Percentiles rank a stretch among this genome's conserved stretches.
Conservation (phyloP, 2,888 invertebrate genomes). For the Himalopsyche kuldschensis region DNA sequence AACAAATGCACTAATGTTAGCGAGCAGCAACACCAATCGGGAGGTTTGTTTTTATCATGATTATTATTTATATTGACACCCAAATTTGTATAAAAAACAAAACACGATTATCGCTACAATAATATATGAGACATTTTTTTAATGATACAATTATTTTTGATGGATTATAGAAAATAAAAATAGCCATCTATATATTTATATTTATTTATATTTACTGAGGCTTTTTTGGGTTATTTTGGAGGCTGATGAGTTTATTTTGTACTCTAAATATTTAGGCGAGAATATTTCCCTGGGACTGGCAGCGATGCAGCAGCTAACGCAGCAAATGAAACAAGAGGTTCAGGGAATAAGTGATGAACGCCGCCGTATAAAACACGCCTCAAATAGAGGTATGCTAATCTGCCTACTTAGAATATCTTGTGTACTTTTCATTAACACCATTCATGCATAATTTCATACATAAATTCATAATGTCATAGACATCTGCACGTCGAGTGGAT, state of each 20-base stretch:
- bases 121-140: no score
- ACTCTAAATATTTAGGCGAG: not conserved
- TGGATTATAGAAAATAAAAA: no score
- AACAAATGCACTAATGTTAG: slow-evolving; percentile 36
- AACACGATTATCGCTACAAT: no score
- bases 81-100: no score
- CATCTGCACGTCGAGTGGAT: slow-evolving; percentile 30
- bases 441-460: not conserved
- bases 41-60: not conserved
- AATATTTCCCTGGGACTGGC: slow-evolving; percentile 24
- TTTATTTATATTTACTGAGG: no score
- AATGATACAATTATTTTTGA: no score
- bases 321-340: slow-evolving; percentile 34
- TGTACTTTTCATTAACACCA: not conserved
- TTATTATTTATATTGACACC: no score
- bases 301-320: slow-evolving; percentile 29
- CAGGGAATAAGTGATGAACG: slow-evolving; percentile 31
- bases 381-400: slow-evolving; percentile 28
- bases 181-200: no score
- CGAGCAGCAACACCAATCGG: slow-evolving; percentile 25
- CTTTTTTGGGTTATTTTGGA: no score
- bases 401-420: not conserved
- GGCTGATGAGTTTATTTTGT: no score
- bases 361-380: slow-evolving; percentile 27
- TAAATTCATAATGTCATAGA: slow-evolving; percentile 10